Evolutionary conservation across 1,140 invertebrate genomes (phyloP), one percentile per base, ranked within the genome.

Genomic region (Rhyacophila brunnea): DNA sequence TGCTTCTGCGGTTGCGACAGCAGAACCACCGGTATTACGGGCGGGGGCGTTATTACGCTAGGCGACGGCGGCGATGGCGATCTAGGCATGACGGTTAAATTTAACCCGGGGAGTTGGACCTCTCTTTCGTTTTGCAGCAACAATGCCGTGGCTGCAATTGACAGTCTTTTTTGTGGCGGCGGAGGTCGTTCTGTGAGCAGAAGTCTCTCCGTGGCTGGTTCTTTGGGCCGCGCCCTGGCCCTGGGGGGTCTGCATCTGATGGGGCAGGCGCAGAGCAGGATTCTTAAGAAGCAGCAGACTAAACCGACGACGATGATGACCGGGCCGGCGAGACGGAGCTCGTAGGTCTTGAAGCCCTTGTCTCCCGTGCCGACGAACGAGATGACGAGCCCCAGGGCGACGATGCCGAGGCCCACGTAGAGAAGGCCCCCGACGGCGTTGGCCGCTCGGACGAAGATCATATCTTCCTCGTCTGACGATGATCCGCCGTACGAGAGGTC

Each of bases 341-440:
- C 90, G 36, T 88, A 82, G 45, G 90, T 92, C 74, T 91, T 89
- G 81, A 93, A 93, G 66, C 90, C 90, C 76, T 92, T 91, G 74
- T 93, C 91, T 60, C 91, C 91, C 46, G 90, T 91, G 61, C 91
- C 91, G 18, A 93, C 90, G 77, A 93, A 92, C 63, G 90, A 91
- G 58, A 93, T 91, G 59, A 93, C 87, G 51, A 91, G 82, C 13
- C 91, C 91, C 40, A 93, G 80, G 4, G 90, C 88, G 19, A 90
- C 85, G 7, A 87, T 90, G 38, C 87, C 89, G 32, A 93, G 80
- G n/a, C 91, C 91, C 10, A 91, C 87, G 72, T 93, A 93, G 6
- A 93, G 81, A 46, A 93, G 83, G 13, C 77, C 66, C n/a, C 75
- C 75, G 19, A 74, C 74, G 10, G 75, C 75, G 68, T 72, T 73